A percentile compares a stretch with the other conserved stretches of the same genome.
Conservation (phyloP, 2,797 vertebrate genomes). For the Loriculus beryllinus region DNA sequence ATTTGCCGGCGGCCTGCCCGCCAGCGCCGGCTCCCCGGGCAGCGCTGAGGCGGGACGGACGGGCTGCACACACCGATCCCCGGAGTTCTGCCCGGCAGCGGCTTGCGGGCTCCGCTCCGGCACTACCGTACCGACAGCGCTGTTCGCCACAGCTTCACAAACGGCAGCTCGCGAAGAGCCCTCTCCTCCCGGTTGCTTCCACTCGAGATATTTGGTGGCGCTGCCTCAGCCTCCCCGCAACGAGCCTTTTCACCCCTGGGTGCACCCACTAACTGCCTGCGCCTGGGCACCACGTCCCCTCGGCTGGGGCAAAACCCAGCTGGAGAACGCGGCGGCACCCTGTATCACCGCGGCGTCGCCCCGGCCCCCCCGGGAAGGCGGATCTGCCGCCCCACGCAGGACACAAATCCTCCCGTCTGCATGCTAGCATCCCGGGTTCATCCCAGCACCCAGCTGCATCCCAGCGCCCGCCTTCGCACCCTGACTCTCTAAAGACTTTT, state of each 20-base stretch:
- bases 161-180: not conserved
- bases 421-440: not conserved
- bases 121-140: rapidly evolving
- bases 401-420: not conserved
- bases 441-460: not conserved
- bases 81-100: not conserved
- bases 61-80: not conserved
- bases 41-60: not conserved
- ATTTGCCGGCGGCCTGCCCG: not conserved
- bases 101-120: not conserved
- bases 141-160: rapidly evolving
- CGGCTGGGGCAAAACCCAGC: not conserved
- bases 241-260: too few relatives aligned
- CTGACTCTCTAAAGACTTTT: rapidly evolving
- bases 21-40: not conserved
- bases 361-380: too few relatives aligned
- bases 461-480: not conserved
- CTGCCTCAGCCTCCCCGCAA: not conserved
- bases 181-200: not conserved
- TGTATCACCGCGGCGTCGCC: not conserved
- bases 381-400: not conserved
- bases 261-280: not conserved
- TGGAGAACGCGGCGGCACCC: not conserved
- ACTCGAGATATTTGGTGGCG: not conserved
- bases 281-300: not conserved